Evolutionary conservation across 2,888 invertebrate genomes (phyloP), one percentile per base, ranked within the genome.

Genomic region (Euphydryas editha): DNA sequence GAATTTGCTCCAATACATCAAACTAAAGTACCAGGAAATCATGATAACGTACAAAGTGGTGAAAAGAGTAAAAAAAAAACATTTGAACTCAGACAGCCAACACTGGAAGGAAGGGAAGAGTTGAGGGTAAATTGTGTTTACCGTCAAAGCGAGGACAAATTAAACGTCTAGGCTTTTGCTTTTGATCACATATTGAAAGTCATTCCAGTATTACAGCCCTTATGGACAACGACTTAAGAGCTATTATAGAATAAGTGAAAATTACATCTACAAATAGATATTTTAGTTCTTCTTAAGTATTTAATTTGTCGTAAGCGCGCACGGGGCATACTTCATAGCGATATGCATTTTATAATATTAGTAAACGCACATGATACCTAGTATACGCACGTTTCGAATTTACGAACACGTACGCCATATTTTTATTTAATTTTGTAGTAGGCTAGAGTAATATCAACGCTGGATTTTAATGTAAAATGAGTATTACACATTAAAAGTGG

Each of bases 111-210:
- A 54, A 51, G 46, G 55, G 56, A 49, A 61, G 42, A 37, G 59
- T 37, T 58, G 17, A 54, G 62, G 62, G 62, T 59, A 68, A 70
- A 68, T 68, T 62, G 65, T 65, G 62, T 68, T 68, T 68, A 65
- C 65, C 65, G 54, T 68, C 65, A 62, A 70, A 70, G 62, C 44
- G 65, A 68, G 65, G 65, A 68, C 60, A 63, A 68, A 70, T 70
- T 65, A 70, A 70, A 70, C 59, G 64, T 68, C 68, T 70, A 70
- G 69, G 64, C 61, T 49, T 68, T 59, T 68, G 62, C 65, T 65
- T 60, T 59, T 39, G 55, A 49, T 42, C 55, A 44, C 56, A 21
- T 13, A 62, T 44, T 57, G 39, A 11, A 47, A 37, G 36, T 30
- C 7, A 54, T 46, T 24, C 47, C 37, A 39, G 57, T 46, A 55